Conservation (phyloP, 2,888 invertebrate species). For the Trypoxylon attenuatum region DNA sequence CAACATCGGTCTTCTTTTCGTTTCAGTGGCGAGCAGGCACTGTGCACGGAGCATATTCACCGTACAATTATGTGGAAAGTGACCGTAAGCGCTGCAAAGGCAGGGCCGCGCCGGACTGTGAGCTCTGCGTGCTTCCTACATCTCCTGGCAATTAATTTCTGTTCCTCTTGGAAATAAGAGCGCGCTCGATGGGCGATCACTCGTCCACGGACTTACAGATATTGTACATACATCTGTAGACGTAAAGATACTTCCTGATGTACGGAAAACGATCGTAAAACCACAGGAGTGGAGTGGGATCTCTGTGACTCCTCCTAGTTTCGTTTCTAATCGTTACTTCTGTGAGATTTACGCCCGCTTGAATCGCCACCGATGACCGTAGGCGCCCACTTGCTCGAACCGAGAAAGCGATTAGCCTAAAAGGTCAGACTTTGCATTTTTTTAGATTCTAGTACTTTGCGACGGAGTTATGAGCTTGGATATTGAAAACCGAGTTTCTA, state of each 20-base stretch:
- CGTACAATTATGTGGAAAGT: not conserved
- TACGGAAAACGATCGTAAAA: no score
- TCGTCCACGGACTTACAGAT: not conserved
- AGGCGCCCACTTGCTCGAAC: not conserved
- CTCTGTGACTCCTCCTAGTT: no score
- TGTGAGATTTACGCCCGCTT: no score
- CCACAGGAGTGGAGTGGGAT: no score
- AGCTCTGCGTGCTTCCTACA: not conserved
- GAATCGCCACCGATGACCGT: not conserved
- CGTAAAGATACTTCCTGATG: no score
- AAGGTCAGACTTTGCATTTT: conserved; percentile 32
- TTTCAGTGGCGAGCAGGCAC: not conserved
- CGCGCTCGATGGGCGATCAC: not conserved
- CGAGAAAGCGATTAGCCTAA: conserved; percentile 24
- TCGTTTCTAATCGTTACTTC: not conserved
- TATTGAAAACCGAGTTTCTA: not conserved
- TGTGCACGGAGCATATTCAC: not conserved
- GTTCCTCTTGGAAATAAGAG: not conserved
- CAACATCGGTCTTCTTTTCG: no score
- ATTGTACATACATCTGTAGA: no score
- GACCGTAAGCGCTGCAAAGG: not conserved
- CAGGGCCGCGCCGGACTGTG: not conserved
- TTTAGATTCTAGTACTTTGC: conserved; percentile 1
- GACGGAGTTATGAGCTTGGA: not conserved
- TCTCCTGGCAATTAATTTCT: not conserved